phyloP scores from a whole-genome alignment of 2,888 invertebrate genomes.

The Pyrochroa serraticornis region DNA sequence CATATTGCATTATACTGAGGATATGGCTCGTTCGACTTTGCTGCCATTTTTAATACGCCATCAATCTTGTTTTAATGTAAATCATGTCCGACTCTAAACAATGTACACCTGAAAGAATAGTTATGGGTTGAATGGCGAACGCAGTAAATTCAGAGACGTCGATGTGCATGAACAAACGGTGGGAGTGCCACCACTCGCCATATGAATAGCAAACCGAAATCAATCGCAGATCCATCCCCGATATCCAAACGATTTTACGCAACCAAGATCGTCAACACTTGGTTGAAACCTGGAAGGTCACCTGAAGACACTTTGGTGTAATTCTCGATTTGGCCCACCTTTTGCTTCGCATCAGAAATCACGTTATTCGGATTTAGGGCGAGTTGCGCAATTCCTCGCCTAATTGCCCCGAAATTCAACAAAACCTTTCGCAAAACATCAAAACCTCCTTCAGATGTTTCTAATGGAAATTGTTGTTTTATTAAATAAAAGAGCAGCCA shows the following conservation, averaged over 20 bases:
- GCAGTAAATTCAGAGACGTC: conserved; percentile 23
- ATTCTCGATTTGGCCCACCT: too few species aligned
- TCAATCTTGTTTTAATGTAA: conserved; percentile 29
- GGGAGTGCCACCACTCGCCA: conserved; percentile 20
- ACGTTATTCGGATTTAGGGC: too few species aligned
- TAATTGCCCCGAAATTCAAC: too few species aligned
- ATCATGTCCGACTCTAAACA: conserved; percentile 26
- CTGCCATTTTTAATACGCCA: conserved; percentile 21
- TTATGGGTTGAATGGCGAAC: conserved; percentile 23
- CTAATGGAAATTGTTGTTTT: conserved; percentile 9
- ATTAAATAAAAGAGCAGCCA: conserved; percentile 3
- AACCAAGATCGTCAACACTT: too few species aligned
- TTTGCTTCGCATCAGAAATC: too few species aligned
- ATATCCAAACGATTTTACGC: too few species aligned
- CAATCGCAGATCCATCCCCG: not conserved
- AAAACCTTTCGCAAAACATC: too few species aligned
- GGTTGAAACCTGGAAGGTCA: too few species aligned
- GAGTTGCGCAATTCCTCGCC: too few species aligned
- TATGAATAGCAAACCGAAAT: conserved; percentile 22
- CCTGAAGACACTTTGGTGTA: too few species aligned
- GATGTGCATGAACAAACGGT: conserved; percentile 25
- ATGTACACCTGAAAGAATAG: conserved; percentile 28
- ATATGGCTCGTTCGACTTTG: conserved; percentile 1
- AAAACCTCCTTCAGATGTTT: too few species aligned
- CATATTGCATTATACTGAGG: conserved; percentile 14